Percentiles rank a stretch among this genome's conserved stretches.
Evolutionary conservation across 37 sponge, comb jelly and placozoan genomes (phyloP).

Genomic region (Theonella swinhoei): DNA sequence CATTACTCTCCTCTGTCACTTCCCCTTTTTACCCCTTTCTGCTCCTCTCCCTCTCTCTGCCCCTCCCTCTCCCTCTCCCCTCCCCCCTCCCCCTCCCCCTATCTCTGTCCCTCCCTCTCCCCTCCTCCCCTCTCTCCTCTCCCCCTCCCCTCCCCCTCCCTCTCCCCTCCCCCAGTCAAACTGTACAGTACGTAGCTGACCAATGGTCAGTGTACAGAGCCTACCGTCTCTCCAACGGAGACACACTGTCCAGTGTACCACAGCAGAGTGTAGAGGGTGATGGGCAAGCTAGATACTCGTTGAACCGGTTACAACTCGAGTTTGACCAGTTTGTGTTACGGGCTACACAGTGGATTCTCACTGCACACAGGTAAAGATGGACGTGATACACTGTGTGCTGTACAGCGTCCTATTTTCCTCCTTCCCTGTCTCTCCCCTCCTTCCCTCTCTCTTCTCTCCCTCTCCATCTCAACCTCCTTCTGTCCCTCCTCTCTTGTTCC

Average conservation of each 20-base stretch:
- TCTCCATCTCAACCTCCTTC: too few relatives aligned
- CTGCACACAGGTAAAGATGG: slow-evolving; percentile 74
- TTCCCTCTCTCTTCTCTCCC: too few relatives aligned
- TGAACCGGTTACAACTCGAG: slow-evolving; percentile 85
- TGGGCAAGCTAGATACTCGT: slow-evolving; percentile 50
- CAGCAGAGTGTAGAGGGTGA: background rate
- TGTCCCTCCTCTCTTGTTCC: too few relatives aligned
- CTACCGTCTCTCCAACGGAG: slow-evolving; percentile 22
- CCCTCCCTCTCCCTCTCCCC: too few relatives aligned
- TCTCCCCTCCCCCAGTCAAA: slow-evolving; percentile 38
- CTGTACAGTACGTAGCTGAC: slow-evolving; percentile 89
- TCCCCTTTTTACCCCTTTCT: background rate
- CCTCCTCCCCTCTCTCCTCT: background rate
- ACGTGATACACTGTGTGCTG: background rate
- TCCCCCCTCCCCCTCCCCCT: background rate
- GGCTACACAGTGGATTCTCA: slow-evolving; percentile 85
- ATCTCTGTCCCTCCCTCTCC: background rate
- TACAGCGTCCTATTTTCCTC: too few relatives aligned
- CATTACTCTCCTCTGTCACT: background rate
- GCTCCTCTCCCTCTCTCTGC: too few relatives aligned
- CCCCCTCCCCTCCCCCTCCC: background rate
- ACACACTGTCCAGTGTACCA: slow-evolving; percentile 26
- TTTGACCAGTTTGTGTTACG: slow-evolving; percentile 87
- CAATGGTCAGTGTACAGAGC: slow-evolving; percentile 78
- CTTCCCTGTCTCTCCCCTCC: too few relatives aligned